A percentile compares a stretch with the other conserved stretches of the same genome.
These are phyloP conservation scores for Hafferia zeledoni DNA, from an alignment of 2,797 vertebrate genomes.

Conservation along the genomic window DNA sequence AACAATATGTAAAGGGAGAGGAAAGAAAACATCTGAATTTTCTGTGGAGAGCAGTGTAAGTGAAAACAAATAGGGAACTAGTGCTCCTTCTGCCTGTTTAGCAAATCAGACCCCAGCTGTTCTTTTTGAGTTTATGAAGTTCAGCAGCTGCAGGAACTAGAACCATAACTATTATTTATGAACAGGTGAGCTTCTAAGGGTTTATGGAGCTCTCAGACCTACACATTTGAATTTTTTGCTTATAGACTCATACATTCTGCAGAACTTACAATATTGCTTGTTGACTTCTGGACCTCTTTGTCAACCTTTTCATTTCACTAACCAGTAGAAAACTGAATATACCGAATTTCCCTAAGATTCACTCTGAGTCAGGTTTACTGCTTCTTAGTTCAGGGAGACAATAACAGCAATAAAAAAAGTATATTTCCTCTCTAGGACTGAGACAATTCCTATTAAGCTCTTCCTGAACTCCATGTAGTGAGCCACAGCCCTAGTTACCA, in stretches of 20 bases:
- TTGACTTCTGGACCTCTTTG: neutral
- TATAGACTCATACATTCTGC: neutral
- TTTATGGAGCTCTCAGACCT: neutral
- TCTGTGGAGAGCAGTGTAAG: neutral
- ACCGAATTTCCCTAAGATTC: neutral
- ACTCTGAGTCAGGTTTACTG: neutral
- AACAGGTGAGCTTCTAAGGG: neutral
- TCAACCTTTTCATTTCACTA: neutral
- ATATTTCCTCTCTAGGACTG: neutral
- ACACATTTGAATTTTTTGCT: neutral
- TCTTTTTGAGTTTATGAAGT: neutral
- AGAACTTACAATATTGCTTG: neutral
- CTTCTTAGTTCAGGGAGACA: neutral
- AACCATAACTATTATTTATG: neutral
- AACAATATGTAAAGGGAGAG: neutral
- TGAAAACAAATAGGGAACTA: neutral
- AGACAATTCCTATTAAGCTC: neutral
- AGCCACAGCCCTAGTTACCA: neutral
- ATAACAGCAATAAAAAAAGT: neutral
- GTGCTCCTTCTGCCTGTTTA: neutral
- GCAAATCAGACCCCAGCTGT: neutral
- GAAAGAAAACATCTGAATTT: neutral
- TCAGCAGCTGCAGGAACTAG: neutral
- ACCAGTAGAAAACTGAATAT: neutral
- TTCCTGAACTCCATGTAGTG: neutral